Conservation (phyloP, 64 coral and sea anemone genomes). For the Trachythela sp. region DNA sequence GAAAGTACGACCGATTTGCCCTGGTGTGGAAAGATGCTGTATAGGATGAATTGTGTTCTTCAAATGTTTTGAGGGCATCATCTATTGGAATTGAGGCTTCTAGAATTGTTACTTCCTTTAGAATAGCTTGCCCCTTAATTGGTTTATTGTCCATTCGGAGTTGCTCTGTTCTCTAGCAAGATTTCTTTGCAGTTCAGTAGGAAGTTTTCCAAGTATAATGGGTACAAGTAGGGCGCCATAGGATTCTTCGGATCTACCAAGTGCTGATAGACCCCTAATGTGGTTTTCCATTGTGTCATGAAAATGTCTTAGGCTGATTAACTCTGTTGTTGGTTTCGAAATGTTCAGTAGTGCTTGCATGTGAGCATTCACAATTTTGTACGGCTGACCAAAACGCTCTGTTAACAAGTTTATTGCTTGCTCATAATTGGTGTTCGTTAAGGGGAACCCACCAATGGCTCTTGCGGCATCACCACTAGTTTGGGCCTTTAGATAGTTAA, state of each 20-base stretch:
- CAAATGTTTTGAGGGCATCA: too few relatives aligned
- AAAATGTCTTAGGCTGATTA: not conserved
- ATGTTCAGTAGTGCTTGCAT: not conserved
- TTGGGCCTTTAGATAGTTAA: conserved; percentile 55
- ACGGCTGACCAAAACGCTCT: conserved; percentile 31
- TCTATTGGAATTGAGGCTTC: too few relatives aligned
- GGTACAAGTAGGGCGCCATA: not conserved
- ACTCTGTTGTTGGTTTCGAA: not conserved
- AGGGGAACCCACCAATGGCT: conserved; percentile 15
- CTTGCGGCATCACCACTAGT: not conserved
- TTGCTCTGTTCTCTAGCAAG: not conserved
- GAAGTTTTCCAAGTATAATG: not conserved
- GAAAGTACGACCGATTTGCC: too few relatives aligned
- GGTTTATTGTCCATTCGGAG: not conserved
- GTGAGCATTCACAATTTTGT: not conserved
- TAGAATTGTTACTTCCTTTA: too few relatives aligned
- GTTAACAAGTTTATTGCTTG: conserved; percentile 18
- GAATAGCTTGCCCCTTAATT: too few relatives aligned
- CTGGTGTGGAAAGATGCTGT: too few relatives aligned
- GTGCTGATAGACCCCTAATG: not conserved
- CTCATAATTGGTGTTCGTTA: conserved; percentile 25
- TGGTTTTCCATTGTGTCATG: not conserved
- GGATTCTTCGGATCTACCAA: not conserved
- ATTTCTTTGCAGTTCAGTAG: not conserved
- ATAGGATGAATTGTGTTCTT: too few relatives aligned